These are phyloP conservation scores for Nephrotoma guestfalica DNA, from an alignment of 2,888 invertebrate species.

Conservation along the genomic window DNA sequence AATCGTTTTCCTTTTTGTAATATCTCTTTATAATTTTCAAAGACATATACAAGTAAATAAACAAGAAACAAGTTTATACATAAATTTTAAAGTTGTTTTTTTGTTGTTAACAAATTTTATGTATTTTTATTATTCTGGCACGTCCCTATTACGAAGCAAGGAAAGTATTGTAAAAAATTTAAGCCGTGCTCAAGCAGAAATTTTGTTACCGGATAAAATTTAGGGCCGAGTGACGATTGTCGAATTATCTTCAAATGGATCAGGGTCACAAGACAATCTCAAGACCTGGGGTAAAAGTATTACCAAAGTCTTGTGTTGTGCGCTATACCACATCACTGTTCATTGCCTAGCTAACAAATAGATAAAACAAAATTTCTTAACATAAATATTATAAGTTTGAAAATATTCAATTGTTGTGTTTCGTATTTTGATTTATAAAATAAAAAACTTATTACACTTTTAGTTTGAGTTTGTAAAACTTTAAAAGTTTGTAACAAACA, in stretches of 20 bases:
- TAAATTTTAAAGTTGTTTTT: background rate
- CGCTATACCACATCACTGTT: background rate
- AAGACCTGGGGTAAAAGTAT: no score
- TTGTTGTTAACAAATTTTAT: background rate
- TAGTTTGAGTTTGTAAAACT: background rate
- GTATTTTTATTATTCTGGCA: background rate
- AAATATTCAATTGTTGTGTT: background rate
- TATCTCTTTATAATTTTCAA: background rate
- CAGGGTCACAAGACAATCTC: no score
- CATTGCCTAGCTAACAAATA: background rate
- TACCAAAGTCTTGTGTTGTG: no score
- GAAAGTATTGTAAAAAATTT: no score
- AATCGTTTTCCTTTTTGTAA: background rate
- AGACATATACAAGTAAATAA: background rate
- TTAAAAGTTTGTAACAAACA: no score
- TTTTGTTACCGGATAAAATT: no score
- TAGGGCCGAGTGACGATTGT: no score
- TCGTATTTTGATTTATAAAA: background rate
- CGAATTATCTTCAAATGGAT: no score
- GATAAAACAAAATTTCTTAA: background rate
- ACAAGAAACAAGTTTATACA: background rate
- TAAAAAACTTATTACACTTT: background rate
- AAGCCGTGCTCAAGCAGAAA: no score
- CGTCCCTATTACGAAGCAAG: no score
- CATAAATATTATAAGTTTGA: background rate